phyloP scores from a whole-genome alignment of 2,113 vertebrate genomes.

The Aptenodytes forsteri region DNA sequence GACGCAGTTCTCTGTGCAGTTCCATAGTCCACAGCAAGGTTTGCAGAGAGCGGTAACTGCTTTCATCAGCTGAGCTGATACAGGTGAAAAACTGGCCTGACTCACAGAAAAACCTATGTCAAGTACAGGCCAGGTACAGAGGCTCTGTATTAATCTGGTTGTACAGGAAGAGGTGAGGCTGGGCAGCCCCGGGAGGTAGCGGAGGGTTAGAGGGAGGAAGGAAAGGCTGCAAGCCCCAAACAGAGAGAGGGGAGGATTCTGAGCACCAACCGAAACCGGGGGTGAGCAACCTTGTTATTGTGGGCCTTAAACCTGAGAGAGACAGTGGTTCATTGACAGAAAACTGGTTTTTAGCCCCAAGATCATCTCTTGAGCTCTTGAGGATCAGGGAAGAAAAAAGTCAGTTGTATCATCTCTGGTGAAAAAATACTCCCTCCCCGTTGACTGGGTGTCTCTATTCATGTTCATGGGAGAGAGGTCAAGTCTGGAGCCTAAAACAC shows the following conservation, averaged over 20 bases:
- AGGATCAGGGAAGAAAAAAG: background rate
- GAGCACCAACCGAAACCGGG: background rate
- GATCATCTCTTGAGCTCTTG: background rate
- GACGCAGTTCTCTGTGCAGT: background rate
- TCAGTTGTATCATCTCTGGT: background rate
- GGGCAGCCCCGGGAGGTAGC: background rate
- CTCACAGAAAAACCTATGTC: background rate
- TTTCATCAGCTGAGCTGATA: background rate
- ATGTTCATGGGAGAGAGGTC: background rate
- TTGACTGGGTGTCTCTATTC: background rate
- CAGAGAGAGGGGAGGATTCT: background rate
- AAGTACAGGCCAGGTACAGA: background rate
- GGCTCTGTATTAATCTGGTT: background rate
- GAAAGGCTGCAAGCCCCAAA: background rate
- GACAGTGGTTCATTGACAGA: background rate
- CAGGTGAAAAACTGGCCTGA: background rate
- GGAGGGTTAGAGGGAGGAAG: background rate
- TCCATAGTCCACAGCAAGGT: background rate
- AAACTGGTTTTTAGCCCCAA: background rate
- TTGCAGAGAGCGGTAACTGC: background rate
- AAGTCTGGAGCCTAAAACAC: background rate
- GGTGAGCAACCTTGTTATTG: background rate
- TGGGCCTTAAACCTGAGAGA: background rate
- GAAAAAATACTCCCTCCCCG: background rate
- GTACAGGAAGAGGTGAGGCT: background rate